Percentiles rank a stretch among this genome's conserved stretches.
phyloP scores from a whole-genome alignment of 2,888 invertebrate species.

The Oscheius sp. region DNA sequence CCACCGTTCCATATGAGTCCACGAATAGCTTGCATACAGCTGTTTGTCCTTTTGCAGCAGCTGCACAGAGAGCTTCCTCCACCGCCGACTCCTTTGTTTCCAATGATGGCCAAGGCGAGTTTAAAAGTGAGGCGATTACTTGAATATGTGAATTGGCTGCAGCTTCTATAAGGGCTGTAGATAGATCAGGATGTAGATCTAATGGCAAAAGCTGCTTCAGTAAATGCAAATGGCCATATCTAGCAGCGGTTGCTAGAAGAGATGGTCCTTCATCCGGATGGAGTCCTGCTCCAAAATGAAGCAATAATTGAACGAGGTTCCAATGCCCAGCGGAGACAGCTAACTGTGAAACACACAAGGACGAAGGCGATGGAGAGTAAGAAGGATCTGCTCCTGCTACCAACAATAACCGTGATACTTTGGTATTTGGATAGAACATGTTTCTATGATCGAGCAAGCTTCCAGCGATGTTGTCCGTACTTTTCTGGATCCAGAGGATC shows the following conservation, averaged over 20 bases:
- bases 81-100: conserved; percentile 13
- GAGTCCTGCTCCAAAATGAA: conserved; percentile 90
- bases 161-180: conserved; percentile 13
- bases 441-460: conserved; percentile 28
- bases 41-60: conserved; percentile 74
- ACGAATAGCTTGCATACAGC: conserved; percentile 31
- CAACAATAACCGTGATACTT: conserved; percentile 81
- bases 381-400: conserved; percentile 79
- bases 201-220: conserved; percentile 70
- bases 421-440: conserved; percentile 31
- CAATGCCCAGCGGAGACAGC: conserved; percentile 88
- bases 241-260: conserved; percentile 83
- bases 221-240: conserved; percentile 85
- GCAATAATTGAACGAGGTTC: conserved; percentile 85
- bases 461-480: conserved; percentile 19
- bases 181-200: conserved; percentile 11
- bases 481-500: conserved; percentile 32
- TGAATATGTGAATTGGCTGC: conserved; percentile 78
- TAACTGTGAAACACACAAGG: conserved; percentile 82
- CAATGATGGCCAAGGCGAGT: neutral
- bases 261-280: conserved; percentile 75
- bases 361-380: conserved; percentile 74
- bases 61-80: conserved; percentile 70
- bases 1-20: conserved; percentile 5
- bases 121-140: conserved; percentile 4